Percentiles rank a stretch among this genome's conserved stretches.
phyloP scores from a whole-genome alignment of 2,888 invertebrate genomes.

The Meliscaeva auricollis region DNA sequence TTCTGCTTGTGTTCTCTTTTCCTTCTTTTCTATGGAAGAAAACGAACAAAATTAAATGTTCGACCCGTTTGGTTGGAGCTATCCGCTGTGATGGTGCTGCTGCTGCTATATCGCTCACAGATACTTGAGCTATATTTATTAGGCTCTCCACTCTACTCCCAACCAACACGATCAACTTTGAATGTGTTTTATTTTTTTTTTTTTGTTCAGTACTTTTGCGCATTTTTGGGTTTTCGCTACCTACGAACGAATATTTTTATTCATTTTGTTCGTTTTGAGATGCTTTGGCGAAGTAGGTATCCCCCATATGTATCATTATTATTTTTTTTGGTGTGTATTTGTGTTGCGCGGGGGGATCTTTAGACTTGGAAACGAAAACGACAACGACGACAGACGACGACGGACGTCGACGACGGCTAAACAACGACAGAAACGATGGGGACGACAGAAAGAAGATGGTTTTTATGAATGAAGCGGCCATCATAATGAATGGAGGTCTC shows the following conservation, averaged over 20 bases:
- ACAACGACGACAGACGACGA: constrained; percentile 38
- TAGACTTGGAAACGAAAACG: constrained; percentile 55
- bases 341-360: constrained; percentile 47
- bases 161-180: constrained; percentile 53
- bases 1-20: constrained; percentile 43
- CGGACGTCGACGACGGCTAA: constrained; percentile 31
- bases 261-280: constrained; percentile 62
- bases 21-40: not conserved
- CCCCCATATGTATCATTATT: constrained; percentile 30
- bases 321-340: constrained; percentile 34
- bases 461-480: constrained; percentile 82
- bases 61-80: constrained; percentile 19
- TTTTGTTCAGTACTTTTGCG: constrained; percentile 26
- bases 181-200: constrained; percentile 31
- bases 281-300: constrained; percentile 78
- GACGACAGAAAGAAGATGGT: constrained; percentile 77
- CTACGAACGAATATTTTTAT: constrained; percentile 32
- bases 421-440: constrained; percentile 52
- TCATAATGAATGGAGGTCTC: constrained; percentile 81
- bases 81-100: constrained; percentile 26
- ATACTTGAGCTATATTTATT: constrained; percentile 52
- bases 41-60: constrained; percentile 42
- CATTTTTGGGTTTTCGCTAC: constrained; percentile 63
- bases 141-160: constrained; percentile 31
- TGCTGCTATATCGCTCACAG: constrained; percentile 41